These are phyloP conservation scores for Desmophyllum pertusum DNA, from an alignment of 92 coral and sea anemone species.

Conservation along the genomic window DNA sequence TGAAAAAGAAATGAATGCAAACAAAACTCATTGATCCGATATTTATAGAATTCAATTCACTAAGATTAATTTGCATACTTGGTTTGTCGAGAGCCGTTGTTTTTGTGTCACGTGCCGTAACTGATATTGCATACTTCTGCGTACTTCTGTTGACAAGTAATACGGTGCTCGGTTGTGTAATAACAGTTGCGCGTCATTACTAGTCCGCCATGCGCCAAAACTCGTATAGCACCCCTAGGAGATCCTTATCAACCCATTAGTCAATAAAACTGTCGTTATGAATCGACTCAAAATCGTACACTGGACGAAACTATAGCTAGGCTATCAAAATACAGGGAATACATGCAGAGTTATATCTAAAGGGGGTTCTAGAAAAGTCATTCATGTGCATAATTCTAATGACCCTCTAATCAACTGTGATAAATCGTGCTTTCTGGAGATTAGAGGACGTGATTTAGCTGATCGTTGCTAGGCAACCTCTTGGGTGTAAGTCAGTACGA, in stretches of 20 bases:
- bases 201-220: constrained; percentile 3
- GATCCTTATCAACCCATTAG: neutral
- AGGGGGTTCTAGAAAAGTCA: neutral
- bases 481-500: neutral
- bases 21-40: constrained; percentile 33
- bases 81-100: constrained; percentile 14
- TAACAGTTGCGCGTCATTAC: neutral
- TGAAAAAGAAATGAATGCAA: constrained; percentile 30
- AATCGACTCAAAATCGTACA: neutral
- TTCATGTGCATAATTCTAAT: neutral
- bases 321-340: neutral
- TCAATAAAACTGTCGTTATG: neutral
- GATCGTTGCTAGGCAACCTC: neutral
- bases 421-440: neutral
- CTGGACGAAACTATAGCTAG: neutral
- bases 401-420: neutral
- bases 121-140: constrained; percentile 25
- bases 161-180: constrained; percentile 11
- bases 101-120: constrained; percentile 18
- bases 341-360: neutral
- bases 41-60: constrained; percentile 28
- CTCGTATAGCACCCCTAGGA: constrained; percentile 1
- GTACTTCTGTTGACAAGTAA: constrained; percentile 14
- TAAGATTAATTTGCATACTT: constrained; percentile 40
- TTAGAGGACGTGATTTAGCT: neutral